Evolutionary conservation across 2,888 invertebrate species (phyloP).

Genomic region (Polydrusus pterygomalis): DNA sequence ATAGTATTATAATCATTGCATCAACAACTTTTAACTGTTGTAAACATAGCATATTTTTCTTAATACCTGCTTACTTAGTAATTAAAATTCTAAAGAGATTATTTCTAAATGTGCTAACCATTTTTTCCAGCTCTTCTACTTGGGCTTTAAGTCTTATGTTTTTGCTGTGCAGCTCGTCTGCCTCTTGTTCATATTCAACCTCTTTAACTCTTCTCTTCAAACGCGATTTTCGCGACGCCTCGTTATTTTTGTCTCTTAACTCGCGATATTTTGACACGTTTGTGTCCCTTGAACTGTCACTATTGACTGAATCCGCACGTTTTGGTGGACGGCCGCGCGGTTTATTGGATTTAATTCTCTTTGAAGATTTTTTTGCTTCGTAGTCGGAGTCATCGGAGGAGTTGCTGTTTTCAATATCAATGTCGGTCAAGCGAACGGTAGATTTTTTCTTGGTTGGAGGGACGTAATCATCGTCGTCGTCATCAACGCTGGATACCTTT

Average conservation of each 20-base stretch:
- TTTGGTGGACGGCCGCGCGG: conserved; percentile 75
- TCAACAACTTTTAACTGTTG: not conserved
- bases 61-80: conserved; percentile 69
- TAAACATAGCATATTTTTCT: not conserved
- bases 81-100: conserved; percentile 80
- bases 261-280: conserved; percentile 77
- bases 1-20: not conserved
- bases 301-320: conserved; percentile 70
- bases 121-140: conserved; percentile 80
- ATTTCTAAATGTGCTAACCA: conserved; percentile 79
- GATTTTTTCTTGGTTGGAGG: conserved; percentile 35
- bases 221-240: conserved; percentile 84
- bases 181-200: conserved; percentile 70
- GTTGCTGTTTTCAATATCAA: conserved; percentile 54
- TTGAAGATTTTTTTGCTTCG: conserved; percentile 42
- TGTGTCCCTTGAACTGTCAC: conserved; percentile 71
- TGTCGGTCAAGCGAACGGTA: conserved; percentile 31
- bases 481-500: conserved; percentile 57
- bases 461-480: conserved; percentile 59
- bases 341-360: conserved; percentile 42
- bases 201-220: conserved; percentile 81
- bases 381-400: conserved; percentile 59
- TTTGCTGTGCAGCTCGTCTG: conserved; percentile 76
- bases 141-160: conserved; percentile 79
- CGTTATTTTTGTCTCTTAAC: conserved; percentile 85